Evolutionary conservation across 2,113 vertebrate genomes (phyloP), one percentile per base, ranked within the genome.

Genomic region (Plecotus auritus): DNA sequence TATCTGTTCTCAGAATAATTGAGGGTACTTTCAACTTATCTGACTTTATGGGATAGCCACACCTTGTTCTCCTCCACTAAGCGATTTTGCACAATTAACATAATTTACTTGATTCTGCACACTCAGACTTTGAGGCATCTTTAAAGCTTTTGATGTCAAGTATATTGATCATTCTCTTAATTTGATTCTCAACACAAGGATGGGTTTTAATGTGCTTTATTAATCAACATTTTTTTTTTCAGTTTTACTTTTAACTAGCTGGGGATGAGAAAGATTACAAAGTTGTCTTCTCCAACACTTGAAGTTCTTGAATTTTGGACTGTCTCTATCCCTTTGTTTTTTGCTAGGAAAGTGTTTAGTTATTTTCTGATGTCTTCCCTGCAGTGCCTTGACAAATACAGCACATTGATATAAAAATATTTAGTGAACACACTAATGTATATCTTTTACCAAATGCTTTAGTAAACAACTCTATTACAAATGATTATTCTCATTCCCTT

Each of bases 161-260:
- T 49, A 14, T 42, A 91, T 77, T 70, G 59, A 91, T 93, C 70
- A 84, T 45, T 3, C 16, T 83, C 37, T 95, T 88, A 89, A 82
- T 91, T 42, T 83, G 61, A 85, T 74, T 91, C 32, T 82, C 47
- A 72, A 61, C 11, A 49, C 23, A 67, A 86, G 12, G 9, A 26
- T 82, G 54, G 17, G 45, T 76, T 84, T 90, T 66, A 85, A 83
- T 86, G 11, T 88, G 9, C 16, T 89, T 54, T 82, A 89, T 54
- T 64, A 61, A 81, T 88, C 28, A 40, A 35, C 51, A 37, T 7
- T 64, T n/a, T 35, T 18, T n/a, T 35, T 93, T 72, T 67, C n/a
- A 47, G 12, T 93, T 93, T 96, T 64, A 23, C 69, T 91, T 93
- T 81, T 49, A 73, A 61, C 23, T 89, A 73, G 12, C 20, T 85